Evolutionary conservation across 37 sponge, comb jelly and placozoan genomes (phyloP), one percentile per base, ranked within the genome.

Genomic region (Cladorhizidae sp.): DNA sequence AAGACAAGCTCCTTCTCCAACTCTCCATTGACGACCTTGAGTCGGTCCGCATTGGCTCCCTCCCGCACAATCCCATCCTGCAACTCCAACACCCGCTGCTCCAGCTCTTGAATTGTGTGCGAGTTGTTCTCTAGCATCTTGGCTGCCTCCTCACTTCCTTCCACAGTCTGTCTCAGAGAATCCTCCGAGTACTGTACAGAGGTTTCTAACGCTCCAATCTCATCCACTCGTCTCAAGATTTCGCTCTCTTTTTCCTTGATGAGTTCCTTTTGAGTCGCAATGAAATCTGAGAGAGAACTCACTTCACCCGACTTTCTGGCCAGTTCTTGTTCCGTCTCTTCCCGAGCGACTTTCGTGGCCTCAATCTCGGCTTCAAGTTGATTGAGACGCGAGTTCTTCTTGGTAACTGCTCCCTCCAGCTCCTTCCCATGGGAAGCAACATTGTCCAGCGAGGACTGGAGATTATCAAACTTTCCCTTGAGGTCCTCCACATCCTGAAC

Each of bases 81-180:
- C 20, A 81, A 57, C 61, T 81, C 64, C 9, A 25, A 2, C 59
- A 81, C 63, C 42, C 59, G 57, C 50, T 72, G 33, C 50, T 81
- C 82, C 45, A 81, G 40, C 50, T 81, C 82, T 26, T 38, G 45
- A 18, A 81, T 81, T 50, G 72, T 31, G 6, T 7, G 1, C 12
- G 38, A 71, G 42, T 57, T 56, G 35, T 12, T n/a, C 0, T 41
- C 49, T 0, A 72, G 64, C 40, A 72, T 71, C 32, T 72, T 50
- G 32, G 82, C 42, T 0, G 64, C 1, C 9, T 23, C 43, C 50
- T 72, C 63, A 36, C 71, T 71, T 3, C 73, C 58, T 25, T 72
- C 73, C 0, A 72, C 21, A 41, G 45, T 61, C 21, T 6, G 9
- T 22, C 33, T 38, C 36, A 81, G 73, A 11, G 50, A 3, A 36